phyloP scores from a whole-genome alignment of 92 coral and sea anemone genomes.

The Epizoanthus ramosus region DNA sequence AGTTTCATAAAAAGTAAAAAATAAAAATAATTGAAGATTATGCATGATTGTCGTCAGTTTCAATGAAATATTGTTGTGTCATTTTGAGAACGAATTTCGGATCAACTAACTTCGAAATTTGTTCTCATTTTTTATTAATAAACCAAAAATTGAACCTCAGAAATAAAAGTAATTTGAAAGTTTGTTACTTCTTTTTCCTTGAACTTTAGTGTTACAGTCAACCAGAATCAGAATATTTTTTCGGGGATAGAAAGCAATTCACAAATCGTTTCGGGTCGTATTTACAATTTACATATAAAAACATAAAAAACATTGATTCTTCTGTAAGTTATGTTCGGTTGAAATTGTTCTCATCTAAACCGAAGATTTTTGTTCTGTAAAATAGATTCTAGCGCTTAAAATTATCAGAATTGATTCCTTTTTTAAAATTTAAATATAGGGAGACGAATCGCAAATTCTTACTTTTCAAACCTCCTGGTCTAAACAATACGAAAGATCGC shows the following conservation, averaged over 20 bases:
- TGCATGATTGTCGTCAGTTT: not conserved
- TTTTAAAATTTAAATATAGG: constrained; percentile 9
- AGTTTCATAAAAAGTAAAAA: not conserved
- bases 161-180: too few relatives aligned
- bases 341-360: not conserved
- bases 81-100: not conserved
- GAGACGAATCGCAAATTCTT: not conserved
- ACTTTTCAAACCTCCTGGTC: constrained; percentile 6
- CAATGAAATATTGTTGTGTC: not conserved
- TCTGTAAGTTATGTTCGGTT: constrained; percentile 2
- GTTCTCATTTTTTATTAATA: constrained; percentile 10
- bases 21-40: not conserved
- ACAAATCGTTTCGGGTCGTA: not conserved
- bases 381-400: not conserved
- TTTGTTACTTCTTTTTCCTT: too few relatives aligned
- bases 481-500: constrained; percentile 7
- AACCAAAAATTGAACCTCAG: not conserved
- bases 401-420: not conserved
- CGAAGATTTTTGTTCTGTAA: not conserved
- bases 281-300: too few relatives aligned
- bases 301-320: constrained; percentile 37
- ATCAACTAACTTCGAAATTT: not conserved
- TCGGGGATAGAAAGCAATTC: not conserved
- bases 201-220: too few relatives aligned
- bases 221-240: too few relatives aligned